A percentile compares a stretch with the other conserved stretches of the same genome.
These are phyloP conservation scores for Hirudinaria manillensis DNA, from an alignment of 2,888 invertebrate genomes.

Conservation along the genomic window DNA sequence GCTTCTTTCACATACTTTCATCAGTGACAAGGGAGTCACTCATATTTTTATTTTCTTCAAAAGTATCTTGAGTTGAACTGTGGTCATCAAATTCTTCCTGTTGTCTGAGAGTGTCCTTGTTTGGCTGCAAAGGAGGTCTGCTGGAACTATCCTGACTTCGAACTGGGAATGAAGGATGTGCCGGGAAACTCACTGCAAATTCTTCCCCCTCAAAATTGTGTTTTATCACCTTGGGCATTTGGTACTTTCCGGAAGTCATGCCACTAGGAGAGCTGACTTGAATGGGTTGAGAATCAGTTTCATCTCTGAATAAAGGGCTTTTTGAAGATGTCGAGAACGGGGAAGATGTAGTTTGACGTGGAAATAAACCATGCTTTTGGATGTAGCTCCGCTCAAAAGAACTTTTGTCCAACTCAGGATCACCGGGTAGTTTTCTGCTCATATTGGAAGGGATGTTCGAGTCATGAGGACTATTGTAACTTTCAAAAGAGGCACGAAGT, in stretches of 20 bases:
- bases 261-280: background rate
- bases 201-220: constrained; percentile 14
- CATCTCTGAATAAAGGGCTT: no score
- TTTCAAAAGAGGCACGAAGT: no score
- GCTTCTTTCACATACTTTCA: background rate
- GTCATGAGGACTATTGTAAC: no score
- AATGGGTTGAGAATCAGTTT: no score
- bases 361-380: no score
- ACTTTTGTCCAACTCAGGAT: no score
- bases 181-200: background rate
- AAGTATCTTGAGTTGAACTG: constrained; percentile 19
- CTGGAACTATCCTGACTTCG: background rate
- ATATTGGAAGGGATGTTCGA: no score
- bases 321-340: no score
- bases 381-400: no score
- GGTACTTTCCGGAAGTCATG: background rate
- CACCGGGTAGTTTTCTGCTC: no score
- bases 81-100: constrained; percentile 18
- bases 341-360: no score
- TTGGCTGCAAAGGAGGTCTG: background rate
- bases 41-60: constrained; percentile 10
- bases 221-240: background rate
- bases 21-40: constrained; percentile 21
- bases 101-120: background rate
- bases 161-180: background rate